These are phyloP conservation scores for Ia io DNA, from an alignment of 2,113 vertebrate genomes.

Conservation along the genomic window DNA sequence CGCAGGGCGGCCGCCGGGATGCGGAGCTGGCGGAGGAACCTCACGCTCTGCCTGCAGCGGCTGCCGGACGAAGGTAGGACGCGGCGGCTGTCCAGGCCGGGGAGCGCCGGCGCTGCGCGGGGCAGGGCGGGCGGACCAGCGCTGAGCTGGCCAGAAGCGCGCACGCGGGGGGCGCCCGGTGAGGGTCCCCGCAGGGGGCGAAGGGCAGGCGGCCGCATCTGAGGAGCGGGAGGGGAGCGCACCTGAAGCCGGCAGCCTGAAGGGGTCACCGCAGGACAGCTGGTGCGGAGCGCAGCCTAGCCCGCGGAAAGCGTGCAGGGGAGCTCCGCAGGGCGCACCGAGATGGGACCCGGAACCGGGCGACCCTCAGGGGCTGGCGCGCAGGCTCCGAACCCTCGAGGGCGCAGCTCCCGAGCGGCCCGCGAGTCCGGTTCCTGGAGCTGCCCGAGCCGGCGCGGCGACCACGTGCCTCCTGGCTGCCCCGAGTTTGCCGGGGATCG, in stretches of 20 bases:
- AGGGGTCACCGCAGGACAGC: conserved; percentile 37
- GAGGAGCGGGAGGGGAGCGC: background rate
- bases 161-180: background rate
- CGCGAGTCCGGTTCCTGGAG: background rate
- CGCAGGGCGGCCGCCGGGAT: conserved; percentile 78
- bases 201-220: background rate
- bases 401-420: background rate
- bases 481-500: background rate
- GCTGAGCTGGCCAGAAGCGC: background rate
- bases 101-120: background rate
- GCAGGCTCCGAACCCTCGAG: background rate
- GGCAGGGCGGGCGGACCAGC: background rate
- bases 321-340: background rate
- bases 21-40: conserved; percentile 90
- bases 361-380: background rate
- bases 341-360: background rate
- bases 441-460: background rate
- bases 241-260: background rate
- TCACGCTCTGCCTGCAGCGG: conserved; percentile 89
- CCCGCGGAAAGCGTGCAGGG: background rate
- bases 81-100: background rate
- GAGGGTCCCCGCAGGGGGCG: background rate
- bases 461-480: conserved; percentile 37
- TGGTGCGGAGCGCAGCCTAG: background rate
- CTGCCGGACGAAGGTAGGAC: conserved; percentile 90